These are phyloP conservation scores for Parotia lawesii DNA, from an alignment of 2,113 vertebrate genomes.

Conservation along the genomic window DNA sequence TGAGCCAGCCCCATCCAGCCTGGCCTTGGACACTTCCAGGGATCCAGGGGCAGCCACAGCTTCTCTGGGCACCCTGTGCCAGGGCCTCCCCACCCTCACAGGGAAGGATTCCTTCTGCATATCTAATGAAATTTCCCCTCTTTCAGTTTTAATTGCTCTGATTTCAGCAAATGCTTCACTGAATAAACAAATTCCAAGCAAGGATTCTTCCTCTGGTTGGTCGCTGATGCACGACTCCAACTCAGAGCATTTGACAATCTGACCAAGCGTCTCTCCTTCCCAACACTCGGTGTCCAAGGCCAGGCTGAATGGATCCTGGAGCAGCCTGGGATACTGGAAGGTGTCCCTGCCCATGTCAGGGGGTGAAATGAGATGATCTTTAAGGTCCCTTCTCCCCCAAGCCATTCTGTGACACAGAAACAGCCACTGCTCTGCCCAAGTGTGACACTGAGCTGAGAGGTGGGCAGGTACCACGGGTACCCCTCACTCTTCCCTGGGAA, in stretches of 20 bases:
- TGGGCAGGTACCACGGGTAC: background rate
- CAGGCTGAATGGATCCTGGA: fast-evolving
- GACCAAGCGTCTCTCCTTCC: background rate
- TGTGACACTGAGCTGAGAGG: background rate
- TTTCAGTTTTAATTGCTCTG: background rate
- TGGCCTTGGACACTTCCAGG: background rate
- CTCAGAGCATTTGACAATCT: background rate
- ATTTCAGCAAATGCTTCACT: background rate
- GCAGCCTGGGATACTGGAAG: fast-evolving
- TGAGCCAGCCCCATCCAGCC: fast-evolving
- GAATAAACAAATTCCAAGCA: background rate
- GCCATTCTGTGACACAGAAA: background rate
- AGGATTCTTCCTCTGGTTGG: background rate
- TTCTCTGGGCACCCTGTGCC: background rate
- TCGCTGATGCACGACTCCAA: fast-evolving
- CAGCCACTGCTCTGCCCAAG: background rate
- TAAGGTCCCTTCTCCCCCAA: background rate
- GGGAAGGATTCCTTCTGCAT: background rate
- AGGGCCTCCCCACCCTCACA: background rate
- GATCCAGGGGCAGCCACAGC: background rate
- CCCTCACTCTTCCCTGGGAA: background rate
- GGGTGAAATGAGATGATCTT: background rate
- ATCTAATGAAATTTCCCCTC: background rate
- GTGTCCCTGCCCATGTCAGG: background rate
- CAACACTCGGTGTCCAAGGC: fast-evolving